Conservation (phyloP, 2,797 vertebrate genomes). For the Lepilemur septentrionalis region DNA sequence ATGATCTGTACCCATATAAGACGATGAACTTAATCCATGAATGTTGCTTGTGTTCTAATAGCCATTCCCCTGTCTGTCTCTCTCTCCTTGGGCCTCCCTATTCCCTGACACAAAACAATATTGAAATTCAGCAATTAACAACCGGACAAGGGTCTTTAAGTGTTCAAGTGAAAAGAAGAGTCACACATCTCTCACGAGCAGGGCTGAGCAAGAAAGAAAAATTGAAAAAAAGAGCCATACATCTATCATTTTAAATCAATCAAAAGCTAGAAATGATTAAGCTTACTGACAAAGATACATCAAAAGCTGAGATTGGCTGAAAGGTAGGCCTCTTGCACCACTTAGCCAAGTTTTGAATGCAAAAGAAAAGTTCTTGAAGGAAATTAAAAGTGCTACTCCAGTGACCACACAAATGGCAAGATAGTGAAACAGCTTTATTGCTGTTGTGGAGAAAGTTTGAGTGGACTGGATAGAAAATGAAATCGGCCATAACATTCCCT, state of each 20-base stretch:
- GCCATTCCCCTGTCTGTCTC: neutral
- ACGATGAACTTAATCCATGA: neutral
- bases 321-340: neutral
- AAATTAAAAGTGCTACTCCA: neutral
- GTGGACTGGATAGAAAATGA: neutral
- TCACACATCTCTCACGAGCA: neutral
- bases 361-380: neutral
- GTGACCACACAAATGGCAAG: neutral
- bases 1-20: neutral
- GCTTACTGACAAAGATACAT: neutral
- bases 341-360: neutral
- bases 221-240: neutral
- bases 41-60: neutral
- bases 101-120: neutral
- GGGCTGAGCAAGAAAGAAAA: no score
- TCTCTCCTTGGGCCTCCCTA: neutral
- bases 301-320: neutral
- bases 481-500: neutral
- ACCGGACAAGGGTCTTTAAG: neutral
- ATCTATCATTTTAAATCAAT: neutral
- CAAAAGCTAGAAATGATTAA: neutral
- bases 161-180: neutral
- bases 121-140: neutral
- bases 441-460: neutral
- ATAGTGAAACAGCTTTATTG: neutral